Evolutionary conservation across 1,140 invertebrate species (phyloP).

Genomic region (Trichomalopsis sarcophagae): DNA sequence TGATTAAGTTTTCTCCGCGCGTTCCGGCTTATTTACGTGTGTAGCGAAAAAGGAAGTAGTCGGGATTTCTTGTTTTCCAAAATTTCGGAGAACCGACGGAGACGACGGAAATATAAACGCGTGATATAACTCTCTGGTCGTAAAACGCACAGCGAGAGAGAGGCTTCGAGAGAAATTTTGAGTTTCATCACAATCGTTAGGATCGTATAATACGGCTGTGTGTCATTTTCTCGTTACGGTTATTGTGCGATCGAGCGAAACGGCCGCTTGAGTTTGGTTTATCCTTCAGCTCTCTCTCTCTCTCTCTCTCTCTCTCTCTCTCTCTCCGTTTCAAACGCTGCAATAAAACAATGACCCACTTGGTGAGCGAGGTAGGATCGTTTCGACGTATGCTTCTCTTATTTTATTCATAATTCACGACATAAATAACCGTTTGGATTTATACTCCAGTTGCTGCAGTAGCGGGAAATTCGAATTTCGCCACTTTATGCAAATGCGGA

Average conservation of each 20-base stretch:
- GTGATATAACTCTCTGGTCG: constrained; percentile 46
- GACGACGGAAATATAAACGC: constrained; percentile 24
- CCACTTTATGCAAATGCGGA: too few relatives aligned
- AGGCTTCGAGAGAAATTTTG: background rate
- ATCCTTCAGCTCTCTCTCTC: background rate
- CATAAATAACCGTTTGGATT: too few relatives aligned
- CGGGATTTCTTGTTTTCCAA: background rate
- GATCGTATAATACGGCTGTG: background rate
- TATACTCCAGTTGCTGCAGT: too few relatives aligned
- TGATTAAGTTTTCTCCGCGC: background rate
- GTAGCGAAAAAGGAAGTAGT: background rate
- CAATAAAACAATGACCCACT: background rate
- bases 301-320: background rate
- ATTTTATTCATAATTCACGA: too few relatives aligned
- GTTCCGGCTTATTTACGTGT: background rate
- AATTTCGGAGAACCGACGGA: constrained; percentile 4
- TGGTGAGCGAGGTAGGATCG: too few relatives aligned
- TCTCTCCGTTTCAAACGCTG: background rate
- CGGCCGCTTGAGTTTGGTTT: background rate
- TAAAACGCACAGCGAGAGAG: constrained; percentile 7
- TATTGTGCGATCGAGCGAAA: background rate
- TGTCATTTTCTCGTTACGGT: background rate
- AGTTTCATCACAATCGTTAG: background rate
- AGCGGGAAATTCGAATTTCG: too few relatives aligned
- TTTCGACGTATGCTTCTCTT: background rate